Evolutionary conservation across 2,797 vertebrate species (phyloP), one percentile per base, ranked within the genome.

Genomic region (Enteromius thamalakanensis): DNA sequence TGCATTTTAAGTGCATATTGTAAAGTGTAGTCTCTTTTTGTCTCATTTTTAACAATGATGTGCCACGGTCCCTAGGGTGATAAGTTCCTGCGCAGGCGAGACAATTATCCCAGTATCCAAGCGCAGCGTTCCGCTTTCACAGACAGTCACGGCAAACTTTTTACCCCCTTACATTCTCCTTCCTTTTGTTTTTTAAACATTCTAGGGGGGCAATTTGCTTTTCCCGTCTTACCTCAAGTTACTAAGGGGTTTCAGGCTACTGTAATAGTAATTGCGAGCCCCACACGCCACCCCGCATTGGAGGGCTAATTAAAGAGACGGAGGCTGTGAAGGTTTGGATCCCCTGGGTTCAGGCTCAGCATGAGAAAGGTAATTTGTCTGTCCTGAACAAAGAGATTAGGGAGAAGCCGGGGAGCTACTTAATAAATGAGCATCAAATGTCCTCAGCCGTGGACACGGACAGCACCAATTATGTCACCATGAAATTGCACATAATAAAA

Each of bases 291-390:
- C 58, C 83, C 81, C 76, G 75, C 82, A 84, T 96, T 93, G 93
- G 96, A 96, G 94, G 96, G 96, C 97, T 99, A 99, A 99, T 99
- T 99, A 98, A 98, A 98, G 95, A 96, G 95, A 97, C 93, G 92
- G 95, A 96, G 94, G 95, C 96, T 94, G 95, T 94, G 95, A 96
- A 92, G 96, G 94, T 96, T 96, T 95, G 96, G 94, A 95, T 98
- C 97, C 96, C 97, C 93, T 93, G 97, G 97, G 97, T 95, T 91
- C 92, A 92, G 95, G 95, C 96, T 95, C 96, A 72, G 95, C 96
- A 94, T 95, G 96, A 97, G 96, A 96, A 97, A 97, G 95, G 97
- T 97, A 97, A 99, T 98, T 98, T 98, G 97, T 98, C 97, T 97
- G 96, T 96, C 96, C 96, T 96, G 96, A 98, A 97, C 96, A 97